A percentile compares a stretch with the other conserved stretches of the same genome.
These are phyloP conservation scores for Lucifuga dentata DNA, from an alignment of 2,113 vertebrate species.

Conservation along the genomic window DNA sequence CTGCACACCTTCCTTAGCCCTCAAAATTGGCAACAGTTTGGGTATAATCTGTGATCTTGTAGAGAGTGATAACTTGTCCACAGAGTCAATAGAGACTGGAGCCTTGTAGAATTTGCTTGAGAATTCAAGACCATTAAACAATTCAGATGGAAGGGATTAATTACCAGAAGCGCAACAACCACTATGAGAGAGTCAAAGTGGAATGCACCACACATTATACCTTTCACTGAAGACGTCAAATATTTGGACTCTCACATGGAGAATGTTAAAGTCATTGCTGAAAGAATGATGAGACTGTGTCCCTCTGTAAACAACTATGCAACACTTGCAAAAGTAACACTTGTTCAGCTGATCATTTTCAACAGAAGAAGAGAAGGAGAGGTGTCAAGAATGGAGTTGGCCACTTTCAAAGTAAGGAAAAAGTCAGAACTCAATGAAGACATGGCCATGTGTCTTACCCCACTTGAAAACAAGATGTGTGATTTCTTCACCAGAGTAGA, in stretches of 20 bases:
- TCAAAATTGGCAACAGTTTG: background rate
- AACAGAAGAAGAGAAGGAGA: conserved; percentile 50
- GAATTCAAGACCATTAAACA: conserved; percentile 21
- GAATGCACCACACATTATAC: background rate
- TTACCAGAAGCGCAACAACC: conserved; percentile 21
- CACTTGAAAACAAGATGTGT: conserved; percentile 30
- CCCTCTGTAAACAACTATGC: conserved; percentile 22
- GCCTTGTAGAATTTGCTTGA: background rate
- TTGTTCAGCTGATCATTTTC: conserved; percentile 45
- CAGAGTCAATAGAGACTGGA: background rate
- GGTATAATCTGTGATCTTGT: background rate
- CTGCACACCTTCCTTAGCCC: background rate
- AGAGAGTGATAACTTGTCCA: background rate
- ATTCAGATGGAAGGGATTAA: conserved; percentile 10
- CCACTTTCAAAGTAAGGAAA: conserved; percentile 25
- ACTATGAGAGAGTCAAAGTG: conserved; percentile 5
- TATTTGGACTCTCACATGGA: conserved; percentile 7
- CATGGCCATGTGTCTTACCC: conserved; percentile 21
- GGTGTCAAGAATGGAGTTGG: conserved; percentile 41
- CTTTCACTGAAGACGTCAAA: conserved; percentile 17
- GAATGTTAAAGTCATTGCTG: conserved; percentile 1
- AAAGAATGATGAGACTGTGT: conserved; percentile 2
- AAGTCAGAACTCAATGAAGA: conserved; percentile 36
- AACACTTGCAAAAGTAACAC: conserved; percentile 37
- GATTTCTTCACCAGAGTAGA: conserved; percentile 35